phyloP scores from a whole-genome alignment of 2,797 vertebrate species.

The Enteromius viviparus region DNA sequence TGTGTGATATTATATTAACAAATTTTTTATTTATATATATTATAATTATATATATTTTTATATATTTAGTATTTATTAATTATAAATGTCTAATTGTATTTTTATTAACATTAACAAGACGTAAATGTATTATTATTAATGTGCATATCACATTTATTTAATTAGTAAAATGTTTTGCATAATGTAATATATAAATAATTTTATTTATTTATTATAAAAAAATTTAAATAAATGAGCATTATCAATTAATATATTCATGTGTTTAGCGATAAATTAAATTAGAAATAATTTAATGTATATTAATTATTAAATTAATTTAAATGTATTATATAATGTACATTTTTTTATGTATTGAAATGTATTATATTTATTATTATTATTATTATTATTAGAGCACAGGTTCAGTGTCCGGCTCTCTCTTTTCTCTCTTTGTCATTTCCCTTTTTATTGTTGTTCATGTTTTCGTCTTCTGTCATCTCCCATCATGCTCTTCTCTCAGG shows the following conservation, averaged over 20 bases:
- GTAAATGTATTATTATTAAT: not conserved
- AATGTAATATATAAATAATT: not conserved
- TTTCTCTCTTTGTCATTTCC: conserved; percentile 37
- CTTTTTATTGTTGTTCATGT: conserved; percentile 29
- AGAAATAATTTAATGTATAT: not conserved
- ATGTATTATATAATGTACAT: not conserved
- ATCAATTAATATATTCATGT: not conserved
- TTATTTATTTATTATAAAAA: too few relatives aligned
- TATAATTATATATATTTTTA: too few relatives aligned
- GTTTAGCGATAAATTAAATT: not conserved
- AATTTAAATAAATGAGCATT: not conserved
- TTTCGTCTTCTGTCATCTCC: not conserved
- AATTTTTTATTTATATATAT: too few relatives aligned
- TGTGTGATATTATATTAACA: too few relatives aligned
- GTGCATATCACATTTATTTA: not conserved
- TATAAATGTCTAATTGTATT: not conserved
- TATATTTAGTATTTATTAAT: too few relatives aligned
- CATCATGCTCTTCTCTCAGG: conserved; percentile 9
- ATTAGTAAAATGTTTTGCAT: not conserved
- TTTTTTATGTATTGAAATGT: not conserved
- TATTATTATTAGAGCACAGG: not conserved
- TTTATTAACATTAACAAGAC: not conserved
- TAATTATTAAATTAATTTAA: too few relatives aligned
- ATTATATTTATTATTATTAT: not conserved
- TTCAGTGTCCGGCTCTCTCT: not conserved